phyloP scores from a whole-genome alignment of 2,888 invertebrate genomes.

The Rhogogaster chlorosoma region DNA sequence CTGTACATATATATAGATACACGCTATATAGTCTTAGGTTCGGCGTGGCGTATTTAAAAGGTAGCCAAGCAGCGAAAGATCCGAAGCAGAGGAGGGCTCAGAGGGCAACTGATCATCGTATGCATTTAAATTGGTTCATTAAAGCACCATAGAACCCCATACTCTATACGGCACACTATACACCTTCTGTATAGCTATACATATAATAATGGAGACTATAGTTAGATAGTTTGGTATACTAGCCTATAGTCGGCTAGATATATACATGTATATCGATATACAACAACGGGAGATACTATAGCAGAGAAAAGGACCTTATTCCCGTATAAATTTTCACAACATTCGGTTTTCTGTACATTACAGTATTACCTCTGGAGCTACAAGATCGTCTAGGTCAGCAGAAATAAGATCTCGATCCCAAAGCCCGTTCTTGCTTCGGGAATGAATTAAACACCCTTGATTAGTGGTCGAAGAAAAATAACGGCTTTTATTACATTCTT shows the following conservation, averaged over 20 bases:
- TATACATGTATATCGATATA: not conserved
- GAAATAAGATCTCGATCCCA: not conserved
- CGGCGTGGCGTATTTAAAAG: conserved; percentile 66
- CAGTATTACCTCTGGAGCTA: not conserved
- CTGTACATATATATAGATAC: not conserved
- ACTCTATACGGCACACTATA: conserved; percentile 47
- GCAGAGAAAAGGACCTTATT: not conserved
- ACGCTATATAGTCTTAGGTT: conserved; percentile 54
- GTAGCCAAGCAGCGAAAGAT: conserved; percentile 68
- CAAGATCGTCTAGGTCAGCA: not conserved
- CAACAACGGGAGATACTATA: not conserved
- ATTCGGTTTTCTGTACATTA: not conserved
- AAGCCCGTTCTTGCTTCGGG: not conserved
- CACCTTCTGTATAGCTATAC: conserved; percentile 42
- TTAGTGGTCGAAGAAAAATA: not conserved
- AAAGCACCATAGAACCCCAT: conserved; percentile 69
- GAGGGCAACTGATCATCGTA: conserved; percentile 78
- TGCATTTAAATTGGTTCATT: conserved; percentile 78
- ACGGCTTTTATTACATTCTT: not conserved
- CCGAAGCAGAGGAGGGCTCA: conserved; percentile 69
- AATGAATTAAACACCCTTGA: not conserved
- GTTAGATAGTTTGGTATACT: conserved; percentile 14
- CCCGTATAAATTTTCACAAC: conserved; percentile 2
- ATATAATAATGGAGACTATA: conserved; percentile 46
- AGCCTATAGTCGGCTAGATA: not conserved